phyloP scores from a whole-genome alignment of 2,113 vertebrate species.

The Solenodon paradoxus region DNA sequence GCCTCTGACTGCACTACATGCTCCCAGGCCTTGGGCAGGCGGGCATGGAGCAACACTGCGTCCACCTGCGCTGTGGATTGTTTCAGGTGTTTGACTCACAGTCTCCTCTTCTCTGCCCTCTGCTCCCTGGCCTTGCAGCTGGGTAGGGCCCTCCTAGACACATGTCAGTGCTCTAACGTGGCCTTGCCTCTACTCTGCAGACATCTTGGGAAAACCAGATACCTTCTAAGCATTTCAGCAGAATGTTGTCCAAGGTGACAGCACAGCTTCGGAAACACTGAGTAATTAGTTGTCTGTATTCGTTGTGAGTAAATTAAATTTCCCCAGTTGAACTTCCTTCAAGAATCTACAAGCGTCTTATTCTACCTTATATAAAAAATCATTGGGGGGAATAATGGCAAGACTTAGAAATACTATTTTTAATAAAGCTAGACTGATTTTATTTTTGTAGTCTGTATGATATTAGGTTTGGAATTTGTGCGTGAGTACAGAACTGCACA shows the following conservation, averaged over 20 bases:
- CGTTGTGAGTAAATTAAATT: background rate
- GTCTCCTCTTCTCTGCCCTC: no score
- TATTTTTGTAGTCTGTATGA: background rate
- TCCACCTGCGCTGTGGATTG: no score
- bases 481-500: background rate
- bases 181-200: background rate
- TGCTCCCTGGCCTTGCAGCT: no score
- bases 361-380: background rate
- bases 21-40: no score
- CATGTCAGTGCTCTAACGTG: background rate
- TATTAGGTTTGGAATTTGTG: background rate
- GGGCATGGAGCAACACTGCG: no score
- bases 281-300: rapidly evolving
- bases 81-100: no score
- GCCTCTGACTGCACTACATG: no score
- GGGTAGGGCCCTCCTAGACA: rapidly evolving
- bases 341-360: background rate
- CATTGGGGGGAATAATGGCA: background rate
- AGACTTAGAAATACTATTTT: background rate
- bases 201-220: rapidly evolving
- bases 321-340: background rate
- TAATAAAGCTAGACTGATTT: background rate
- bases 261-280: rapidly evolving
- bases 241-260: rapidly evolving
- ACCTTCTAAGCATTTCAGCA: background rate